phyloP scores from a whole-genome alignment of 1,140 invertebrate species.

The Pseudomyrmex sp. region DNA sequence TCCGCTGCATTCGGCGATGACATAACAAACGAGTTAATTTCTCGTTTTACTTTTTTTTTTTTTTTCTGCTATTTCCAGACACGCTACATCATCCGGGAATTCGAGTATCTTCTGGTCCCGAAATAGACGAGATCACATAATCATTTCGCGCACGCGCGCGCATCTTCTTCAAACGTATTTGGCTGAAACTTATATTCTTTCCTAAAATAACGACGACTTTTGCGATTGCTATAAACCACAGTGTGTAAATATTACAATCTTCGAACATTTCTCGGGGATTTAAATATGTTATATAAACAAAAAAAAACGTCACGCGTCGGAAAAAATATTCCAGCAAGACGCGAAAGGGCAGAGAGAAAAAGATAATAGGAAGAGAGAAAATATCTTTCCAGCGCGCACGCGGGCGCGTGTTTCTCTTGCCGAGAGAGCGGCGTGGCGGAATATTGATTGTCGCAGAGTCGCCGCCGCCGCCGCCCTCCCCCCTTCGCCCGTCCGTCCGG shows the following conservation, averaged over 20 bases:
- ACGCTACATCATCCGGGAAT: conserved; percentile 14
- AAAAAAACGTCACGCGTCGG: not conserved
- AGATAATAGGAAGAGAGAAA: not conserved
- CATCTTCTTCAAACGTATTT: not conserved
- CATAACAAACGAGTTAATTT: conserved; percentile 26
- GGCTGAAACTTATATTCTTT: too few relatives aligned
- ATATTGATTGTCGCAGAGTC: conserved; percentile 80
- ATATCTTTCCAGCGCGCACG: not conserved
- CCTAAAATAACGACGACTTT: too few relatives aligned
- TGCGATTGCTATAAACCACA: too few relatives aligned
- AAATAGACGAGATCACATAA: conserved; percentile 22
- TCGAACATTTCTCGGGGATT: too few relatives aligned
- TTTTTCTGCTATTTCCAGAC: conserved; percentile 26
- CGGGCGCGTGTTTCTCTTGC: not conserved
- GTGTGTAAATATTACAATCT: too few relatives aligned
- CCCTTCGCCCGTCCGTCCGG: conserved; percentile 37
- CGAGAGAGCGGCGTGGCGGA: conserved; percentile 38
- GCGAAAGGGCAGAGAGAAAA: not conserved
- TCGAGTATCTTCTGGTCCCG: not conserved
- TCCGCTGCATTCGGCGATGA: not conserved
- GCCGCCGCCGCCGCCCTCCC: conserved; percentile 19
- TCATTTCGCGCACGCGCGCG: not conserved
- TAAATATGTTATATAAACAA: too few relatives aligned
- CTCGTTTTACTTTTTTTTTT: not conserved
- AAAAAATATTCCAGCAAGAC: not conserved